A percentile compares a stretch with the other conserved stretches of the same genome.
phyloP scores from a whole-genome alignment of 1,140 invertebrate species.

The Nylanderia fulva region DNA sequence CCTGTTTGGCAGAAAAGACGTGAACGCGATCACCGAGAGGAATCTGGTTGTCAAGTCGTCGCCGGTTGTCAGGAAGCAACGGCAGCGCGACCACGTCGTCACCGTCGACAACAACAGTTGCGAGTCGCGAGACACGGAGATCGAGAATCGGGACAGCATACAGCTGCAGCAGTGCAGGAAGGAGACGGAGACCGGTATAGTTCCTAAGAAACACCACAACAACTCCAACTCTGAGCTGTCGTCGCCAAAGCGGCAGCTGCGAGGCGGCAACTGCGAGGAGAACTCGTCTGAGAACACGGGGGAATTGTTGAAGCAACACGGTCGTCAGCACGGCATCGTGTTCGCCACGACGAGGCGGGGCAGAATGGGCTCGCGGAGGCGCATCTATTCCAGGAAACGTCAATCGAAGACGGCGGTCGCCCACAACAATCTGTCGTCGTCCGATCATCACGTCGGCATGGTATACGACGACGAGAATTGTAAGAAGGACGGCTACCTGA shows the following conservation, averaged over 20 bases:
- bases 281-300: conserved; percentile 9
- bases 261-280: conserved; percentile 36
- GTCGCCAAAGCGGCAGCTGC: conserved; percentile 55
- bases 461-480: conserved; percentile 80
- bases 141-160: conserved; percentile 76
- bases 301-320: conserved; percentile 43
- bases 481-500: conserved; percentile 78
- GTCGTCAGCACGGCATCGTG: conserved; percentile 49
- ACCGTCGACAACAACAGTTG: conserved; percentile 40
- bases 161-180: conserved; percentile 67
- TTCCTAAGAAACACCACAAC: conserved; percentile 75
- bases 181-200: conserved; percentile 64
- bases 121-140: conserved; percentile 71
- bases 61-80: conserved; percentile 57
- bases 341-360: conserved; percentile 66
- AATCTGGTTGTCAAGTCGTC: conserved; percentile 56
- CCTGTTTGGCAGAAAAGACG: conserved; percentile 66
- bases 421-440: conserved; percentile 62
- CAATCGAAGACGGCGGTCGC: conserved; percentile 59
- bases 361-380: conserved; percentile 62
- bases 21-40: conserved; percentile 55
- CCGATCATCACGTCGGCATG: conserved; percentile 60
- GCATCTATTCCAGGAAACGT: conserved; percentile 71
- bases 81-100: conserved; percentile 57
- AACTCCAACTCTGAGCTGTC: conserved; percentile 65